Evolutionary conservation across 2,888 invertebrate species (phyloP).

Genomic region (Acrobasis suavella): DNA sequence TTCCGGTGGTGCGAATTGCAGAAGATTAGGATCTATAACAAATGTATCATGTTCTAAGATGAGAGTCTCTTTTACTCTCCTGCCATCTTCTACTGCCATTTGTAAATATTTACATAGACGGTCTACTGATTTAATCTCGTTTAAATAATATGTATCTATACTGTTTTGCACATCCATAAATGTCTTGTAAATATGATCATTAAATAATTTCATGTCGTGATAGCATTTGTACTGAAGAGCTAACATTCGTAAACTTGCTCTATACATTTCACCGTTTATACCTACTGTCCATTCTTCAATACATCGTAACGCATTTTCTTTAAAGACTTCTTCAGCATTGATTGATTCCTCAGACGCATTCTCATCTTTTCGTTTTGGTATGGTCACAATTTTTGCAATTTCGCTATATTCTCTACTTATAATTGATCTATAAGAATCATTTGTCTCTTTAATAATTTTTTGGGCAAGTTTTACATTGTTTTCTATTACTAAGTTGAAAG

Average conservation of each 20-base stretch:
- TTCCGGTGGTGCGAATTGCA: conserved; percentile 54
- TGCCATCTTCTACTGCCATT: conserved; percentile 76
- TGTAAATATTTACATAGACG: conserved; percentile 76
- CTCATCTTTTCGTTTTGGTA: conserved; percentile 62
- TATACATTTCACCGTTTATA: conserved; percentile 79
- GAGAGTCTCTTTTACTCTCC: conserved; percentile 69
- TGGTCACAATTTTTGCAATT: conserved; percentile 56
- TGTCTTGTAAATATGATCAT: conserved; percentile 64
- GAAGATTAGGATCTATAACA: conserved; percentile 69
- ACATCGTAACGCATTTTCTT: conserved; percentile 65
- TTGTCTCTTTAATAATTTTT: conserved; percentile 61
- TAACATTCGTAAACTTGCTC: conserved; percentile 69
- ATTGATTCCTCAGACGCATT: conserved; percentile 50
- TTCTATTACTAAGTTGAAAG: conserved; percentile 67
- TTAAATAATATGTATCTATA: conserved; percentile 70
- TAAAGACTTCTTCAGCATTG: conserved; percentile 61
- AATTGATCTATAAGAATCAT: conserved; percentile 56
- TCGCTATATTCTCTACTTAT: conserved; percentile 67
- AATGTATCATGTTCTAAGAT: conserved; percentile 75
- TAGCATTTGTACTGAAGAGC: conserved; percentile 65
- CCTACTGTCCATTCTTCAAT: conserved; percentile 83
- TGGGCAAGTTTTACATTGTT: conserved; percentile 67
- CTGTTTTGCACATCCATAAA: conserved; percentile 70
- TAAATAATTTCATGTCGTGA: conserved; percentile 69
- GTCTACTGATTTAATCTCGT: conserved; percentile 75